These are phyloP conservation scores for Agonopterix heracliana DNA, from an alignment of 2,888 invertebrate species.

Conservation along the genomic window DNA sequence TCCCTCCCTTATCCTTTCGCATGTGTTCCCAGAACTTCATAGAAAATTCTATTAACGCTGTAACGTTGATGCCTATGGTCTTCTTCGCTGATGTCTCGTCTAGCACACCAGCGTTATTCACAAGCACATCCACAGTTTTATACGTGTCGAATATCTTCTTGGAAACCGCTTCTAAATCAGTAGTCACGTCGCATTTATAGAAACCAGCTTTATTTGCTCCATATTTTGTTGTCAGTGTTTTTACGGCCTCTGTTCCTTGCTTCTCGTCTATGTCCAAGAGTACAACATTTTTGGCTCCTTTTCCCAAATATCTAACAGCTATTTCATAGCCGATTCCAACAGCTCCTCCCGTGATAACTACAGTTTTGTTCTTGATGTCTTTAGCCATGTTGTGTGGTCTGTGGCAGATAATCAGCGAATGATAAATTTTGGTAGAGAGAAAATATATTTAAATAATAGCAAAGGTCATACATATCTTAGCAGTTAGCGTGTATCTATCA, in stretches of 20 bases:
- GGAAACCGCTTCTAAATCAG: slow-evolving; percentile 45
- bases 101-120: slow-evolving; percentile 48
- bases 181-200: slow-evolving; percentile 60
- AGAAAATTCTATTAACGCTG: slow-evolving; percentile 32
- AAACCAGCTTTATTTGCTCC: slow-evolving; percentile 55
- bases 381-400: neutral
- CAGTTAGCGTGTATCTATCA: too few species aligned
- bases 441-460: too few species aligned
- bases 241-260: slow-evolving; percentile 36
- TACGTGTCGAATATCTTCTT: slow-evolving; percentile 25
- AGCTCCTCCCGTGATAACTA: slow-evolving; percentile 67
- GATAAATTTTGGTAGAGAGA: too few species aligned
- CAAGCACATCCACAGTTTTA: slow-evolving; percentile 40
- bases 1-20: slow-evolving; percentile 60
- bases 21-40: slow-evolving; percentile 67
- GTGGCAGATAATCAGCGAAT: too few species aligned
- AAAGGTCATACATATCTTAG: too few species aligned
- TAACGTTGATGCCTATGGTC: slow-evolving; percentile 31
- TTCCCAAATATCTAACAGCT: slow-evolving; percentile 52
- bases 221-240: slow-evolving; percentile 46
- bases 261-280: slow-evolving; percentile 26
- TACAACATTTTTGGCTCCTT: slow-evolving; percentile 34
- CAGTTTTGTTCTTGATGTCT: slow-evolving; percentile 17
- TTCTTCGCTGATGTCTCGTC: slow-evolving; percentile 13
- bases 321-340: slow-evolving; percentile 66